Base-by-base conservation (phyloP, 2,113 vertebrate species). In the Coreoperca whiteheadi region DNA sequence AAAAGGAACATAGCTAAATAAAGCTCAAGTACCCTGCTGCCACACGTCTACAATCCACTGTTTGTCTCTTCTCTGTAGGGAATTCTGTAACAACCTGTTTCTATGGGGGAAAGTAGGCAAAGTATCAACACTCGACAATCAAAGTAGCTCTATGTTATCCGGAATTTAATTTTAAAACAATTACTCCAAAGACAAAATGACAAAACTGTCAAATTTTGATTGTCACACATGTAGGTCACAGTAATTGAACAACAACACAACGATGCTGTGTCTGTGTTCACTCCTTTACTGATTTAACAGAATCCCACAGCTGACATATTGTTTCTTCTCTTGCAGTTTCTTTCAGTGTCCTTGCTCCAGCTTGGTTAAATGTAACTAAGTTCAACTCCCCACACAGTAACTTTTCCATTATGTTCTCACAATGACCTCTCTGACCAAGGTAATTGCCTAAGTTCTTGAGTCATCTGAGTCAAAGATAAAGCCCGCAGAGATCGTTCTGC, bases 1-100 rank as follows among this genome's bases (percentile, higher is more conserved):
- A 92, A 92, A 92, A 93, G 89, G 83, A 89, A 89, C 90, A 89
- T 67, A 71, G 87, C 94, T 93, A 94, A 95, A 94, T 92, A 94
- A 93, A 95, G 94, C 93, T 91, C 88, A 86, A 90, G 88, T 86
- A 81, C 89, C 85, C 83, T 59, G 77, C 67, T 85, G 88, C 82
- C 80, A 87, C 87, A 86, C 79, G 85, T 88, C 84, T 69, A 80
- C 81, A 84, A 88, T 76, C 78, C 75, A 63, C 51, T 73, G 84
- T 90, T 87, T 89, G 89, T 89, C 89, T 86, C 81, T 14, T 57
- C 87, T 93, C 91, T 57, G 73, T 76, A 10, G 92, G 91, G 91
- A 93, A 87, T 92, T 88, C 68, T 57, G 71, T 77, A 86, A 87
- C 90, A 91, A 92, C 89, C 91, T 90, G 91, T 87, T 93, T 88